Percentiles rank a stretch among this genome's conserved stretches.
Conservation (phyloP, 2,888 invertebrate genomes). For the Eupithecia centaureata region DNA sequence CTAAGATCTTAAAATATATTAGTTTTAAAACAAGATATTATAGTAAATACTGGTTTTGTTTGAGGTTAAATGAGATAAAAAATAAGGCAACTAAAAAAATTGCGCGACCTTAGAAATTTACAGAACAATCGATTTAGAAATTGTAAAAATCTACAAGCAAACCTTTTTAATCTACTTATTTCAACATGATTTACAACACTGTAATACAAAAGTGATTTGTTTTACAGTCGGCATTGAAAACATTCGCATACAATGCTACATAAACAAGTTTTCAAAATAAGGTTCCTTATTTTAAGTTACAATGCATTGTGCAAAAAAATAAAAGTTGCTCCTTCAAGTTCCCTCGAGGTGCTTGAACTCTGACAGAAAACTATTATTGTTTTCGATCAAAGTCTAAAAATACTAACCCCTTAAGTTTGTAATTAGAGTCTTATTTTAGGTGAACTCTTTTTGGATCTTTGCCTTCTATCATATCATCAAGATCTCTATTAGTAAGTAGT, state of each 20-base stretch:
- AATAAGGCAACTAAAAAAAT: too few relatives aligned
- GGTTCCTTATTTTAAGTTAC: slow-evolving; percentile 26
- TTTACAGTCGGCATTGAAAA: slow-evolving; percentile 14
- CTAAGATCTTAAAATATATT: not conserved
- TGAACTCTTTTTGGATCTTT: not conserved
- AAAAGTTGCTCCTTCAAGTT: slow-evolving; percentile 17
- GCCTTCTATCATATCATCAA: not conserved
- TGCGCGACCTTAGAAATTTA: not conserved
- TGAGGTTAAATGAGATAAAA: not conserved
- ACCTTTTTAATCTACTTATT: slow-evolving; percentile 13
- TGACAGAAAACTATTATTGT: slow-evolving; percentile 2
- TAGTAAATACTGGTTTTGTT: not conserved
- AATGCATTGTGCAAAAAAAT: slow-evolving; percentile 35
- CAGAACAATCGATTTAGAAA: not conserved
- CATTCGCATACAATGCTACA: slow-evolving; percentile 30
- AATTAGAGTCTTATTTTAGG: not conserved
- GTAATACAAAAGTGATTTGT: slow-evolving; percentile 12
- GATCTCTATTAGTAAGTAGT: not conserved
- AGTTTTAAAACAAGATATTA: not conserved
- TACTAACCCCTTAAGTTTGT: not conserved
- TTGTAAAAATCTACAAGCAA: not conserved
- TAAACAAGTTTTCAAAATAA: slow-evolving; percentile 31
- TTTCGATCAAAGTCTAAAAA: not conserved
- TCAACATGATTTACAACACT: slow-evolving; percentile 14
- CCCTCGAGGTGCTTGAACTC: slow-evolving; percentile 20